phyloP scores from a whole-genome alignment of 2,888 invertebrate species.

The Lordiphosa andalusiaca region DNA sequence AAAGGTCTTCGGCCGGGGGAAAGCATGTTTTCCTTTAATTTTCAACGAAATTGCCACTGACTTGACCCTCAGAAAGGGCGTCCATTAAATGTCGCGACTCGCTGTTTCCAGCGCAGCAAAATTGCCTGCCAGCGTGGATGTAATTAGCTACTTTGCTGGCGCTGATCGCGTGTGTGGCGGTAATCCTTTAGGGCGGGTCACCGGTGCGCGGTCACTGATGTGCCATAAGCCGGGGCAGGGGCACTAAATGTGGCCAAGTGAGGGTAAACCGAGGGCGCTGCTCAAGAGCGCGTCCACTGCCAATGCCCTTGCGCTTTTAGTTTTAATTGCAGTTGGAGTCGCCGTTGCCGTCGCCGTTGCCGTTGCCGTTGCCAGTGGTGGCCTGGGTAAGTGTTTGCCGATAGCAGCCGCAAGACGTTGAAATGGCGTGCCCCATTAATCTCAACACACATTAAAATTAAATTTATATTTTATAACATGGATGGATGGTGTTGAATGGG shows the following conservation, averaged over 20 bases:
- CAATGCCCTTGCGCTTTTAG: conserved; percentile 62
- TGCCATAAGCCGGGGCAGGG: conserved; percentile 51
- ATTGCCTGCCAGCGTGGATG: conserved; percentile 35
- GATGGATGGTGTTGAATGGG: conserved; percentile 18
- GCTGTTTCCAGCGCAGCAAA: conserved; percentile 41
- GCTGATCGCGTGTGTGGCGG: conserved; percentile 60
- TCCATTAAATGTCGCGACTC: conserved; percentile 65
- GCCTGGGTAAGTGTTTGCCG: conserved; percentile 40
- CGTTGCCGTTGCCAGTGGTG: neutral
- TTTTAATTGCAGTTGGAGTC: conserved; percentile 53
- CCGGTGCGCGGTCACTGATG: conserved; percentile 39
- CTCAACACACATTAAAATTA: conserved; percentile 58
- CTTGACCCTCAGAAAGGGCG: conserved; percentile 65
- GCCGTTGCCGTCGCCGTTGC: conserved; percentile 1
- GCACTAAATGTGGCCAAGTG: conserved; percentile 35
- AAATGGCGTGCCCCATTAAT: conserved; percentile 56
- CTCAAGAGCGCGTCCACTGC: conserved; percentile 32
- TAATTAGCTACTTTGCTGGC: conserved; percentile 57
- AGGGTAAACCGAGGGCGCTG: conserved; percentile 34
- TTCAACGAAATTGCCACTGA: conserved; percentile 42
- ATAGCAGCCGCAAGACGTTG: conserved; percentile 44
- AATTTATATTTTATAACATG: conserved; percentile 59
- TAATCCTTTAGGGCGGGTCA: conserved; percentile 59
- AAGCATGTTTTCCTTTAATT: conserved; percentile 26
- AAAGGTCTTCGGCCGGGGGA: too few species aligned